Evolutionary conservation across 2,888 invertebrate genomes (phyloP), one percentile per base, ranked within the genome.

Genomic region (Amblyjoppa proteus): DNA sequence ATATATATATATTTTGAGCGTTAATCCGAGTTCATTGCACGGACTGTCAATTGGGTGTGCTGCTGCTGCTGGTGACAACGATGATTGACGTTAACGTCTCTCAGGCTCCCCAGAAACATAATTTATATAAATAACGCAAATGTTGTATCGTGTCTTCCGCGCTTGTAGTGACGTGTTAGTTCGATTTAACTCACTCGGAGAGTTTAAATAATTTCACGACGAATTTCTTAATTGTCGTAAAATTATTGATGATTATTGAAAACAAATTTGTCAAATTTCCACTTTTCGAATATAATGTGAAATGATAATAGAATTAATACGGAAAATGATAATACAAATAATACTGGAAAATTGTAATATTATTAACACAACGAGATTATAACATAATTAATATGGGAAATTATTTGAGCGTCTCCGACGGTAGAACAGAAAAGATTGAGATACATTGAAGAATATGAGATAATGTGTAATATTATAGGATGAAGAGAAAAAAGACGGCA

Each of bases 401-500:
- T 78, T 70, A 74, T 88, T 86, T 68, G 78, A 87, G 13, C 34
- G 56, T 34, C 80, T 87, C 80, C 81, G 61, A 86, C 56, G 83
- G 51, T 28, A 45, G 9, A 66, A 56, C 58, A 20, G 61, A 41
- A 53, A 73, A 69, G 66, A 81, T 74, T 28, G 66, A 45, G 70
- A 45, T 82, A 64, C 83, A 87, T 84, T 13, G 45, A 87, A 88
- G 84, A 86, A 86, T 89, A 87, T 87, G 89, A 87, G 87, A 88
- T 87, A 89, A 91, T 91, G 87, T 93, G 90, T 93, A 89, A 90
- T 91, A 91, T 90, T 94, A 90, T 94, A 94, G 94, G 94, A 94
- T 90, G 94, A 96, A 95, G 96, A 96, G 94, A 96, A 96, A 96
- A 96, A 96, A 96, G 94, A 95, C 92, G 93, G 94, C 94, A 95